Evolutionary conservation across 2,888 invertebrate genomes (phyloP).

Genomic region (Morinoia aosen): DNA sequence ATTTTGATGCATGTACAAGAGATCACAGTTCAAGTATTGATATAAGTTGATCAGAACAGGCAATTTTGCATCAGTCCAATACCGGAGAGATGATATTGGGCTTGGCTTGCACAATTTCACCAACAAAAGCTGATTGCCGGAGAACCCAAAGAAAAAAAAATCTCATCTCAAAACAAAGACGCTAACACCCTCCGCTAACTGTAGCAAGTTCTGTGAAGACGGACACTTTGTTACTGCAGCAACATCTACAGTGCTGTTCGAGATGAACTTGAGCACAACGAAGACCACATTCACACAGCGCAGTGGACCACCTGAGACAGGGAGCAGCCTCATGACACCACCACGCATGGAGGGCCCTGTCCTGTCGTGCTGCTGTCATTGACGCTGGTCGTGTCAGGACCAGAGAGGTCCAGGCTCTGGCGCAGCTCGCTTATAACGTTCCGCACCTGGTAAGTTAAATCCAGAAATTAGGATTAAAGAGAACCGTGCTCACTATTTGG

Average conservation of each 20-base stretch:
- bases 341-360: not conserved
- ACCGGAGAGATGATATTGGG: not conserved
- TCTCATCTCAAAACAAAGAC: no score
- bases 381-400: conserved; percentile 39
- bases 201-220: not conserved
- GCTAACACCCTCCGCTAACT: not conserved
- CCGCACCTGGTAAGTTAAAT: not conserved
- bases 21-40: not conserved
- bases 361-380: not conserved
- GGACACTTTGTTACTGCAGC: not conserved
- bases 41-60: not conserved
- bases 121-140: not conserved
- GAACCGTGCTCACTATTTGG: not conserved
- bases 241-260: not conserved
- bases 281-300: not conserved
- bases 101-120: not conserved
- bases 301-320: not conserved
- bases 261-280: not conserved
- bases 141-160: not conserved
- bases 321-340: not conserved
- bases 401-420: conserved; percentile 20
- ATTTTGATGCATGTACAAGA: no score
- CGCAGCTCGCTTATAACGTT: conserved; percentile 46
- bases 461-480: not conserved
- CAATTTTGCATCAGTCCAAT: not conserved